Evolutionary conservation across 1,140 invertebrate genomes (phyloP).

Genomic region (Callitettix versicolor): DNA sequence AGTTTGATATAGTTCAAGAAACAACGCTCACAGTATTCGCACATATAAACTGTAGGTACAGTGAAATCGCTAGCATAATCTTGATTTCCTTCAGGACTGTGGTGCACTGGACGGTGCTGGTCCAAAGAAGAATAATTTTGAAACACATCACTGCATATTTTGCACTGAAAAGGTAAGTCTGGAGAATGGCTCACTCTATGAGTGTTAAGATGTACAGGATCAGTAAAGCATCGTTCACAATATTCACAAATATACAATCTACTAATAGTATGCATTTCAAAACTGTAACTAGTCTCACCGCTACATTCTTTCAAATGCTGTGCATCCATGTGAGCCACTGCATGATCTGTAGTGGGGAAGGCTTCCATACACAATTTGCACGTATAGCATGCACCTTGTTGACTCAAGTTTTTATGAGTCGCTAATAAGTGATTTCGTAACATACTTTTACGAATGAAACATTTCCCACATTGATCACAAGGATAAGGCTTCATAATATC

Average conservation of each 20-base stretch:
- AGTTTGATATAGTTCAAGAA: conserved; percentile 21
- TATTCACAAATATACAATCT: conserved; percentile 22
- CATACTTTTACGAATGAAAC: conserved; percentile 21
- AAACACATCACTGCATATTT: conserved; percentile 19
- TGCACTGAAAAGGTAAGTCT: conserved; percentile 20
- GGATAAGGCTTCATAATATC: conserved; percentile 18
- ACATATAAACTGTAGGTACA: conserved; percentile 19
- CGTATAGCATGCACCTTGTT: conserved; percentile 21
- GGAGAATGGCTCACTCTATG: conserved; percentile 13
- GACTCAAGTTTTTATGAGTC: conserved; percentile 16
- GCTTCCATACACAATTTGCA: conserved; percentile 23
- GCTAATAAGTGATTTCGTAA: conserved; percentile 21
- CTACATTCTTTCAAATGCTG: conserved; percentile 11
- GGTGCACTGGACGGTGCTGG: conserved; percentile 14
- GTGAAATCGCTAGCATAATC: conserved; percentile 18
- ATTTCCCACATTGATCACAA: conserved; percentile 25
- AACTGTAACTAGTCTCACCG: conserved; percentile 17
- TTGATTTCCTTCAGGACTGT: conserved; percentile 2
- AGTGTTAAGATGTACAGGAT: conserved; percentile 6
- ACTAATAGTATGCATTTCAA: conserved; percentile 18
- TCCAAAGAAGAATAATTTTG: conserved; percentile 3
- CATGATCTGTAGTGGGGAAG: conserved; percentile 20
- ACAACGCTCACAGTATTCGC: conserved; percentile 22
- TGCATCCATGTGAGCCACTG: conserved; percentile 19
- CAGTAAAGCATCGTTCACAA: conserved; percentile 20